These are phyloP conservation scores for Leptopilina syphax DNA, from an alignment of 2,888 invertebrate species.

Conservation along the genomic window DNA sequence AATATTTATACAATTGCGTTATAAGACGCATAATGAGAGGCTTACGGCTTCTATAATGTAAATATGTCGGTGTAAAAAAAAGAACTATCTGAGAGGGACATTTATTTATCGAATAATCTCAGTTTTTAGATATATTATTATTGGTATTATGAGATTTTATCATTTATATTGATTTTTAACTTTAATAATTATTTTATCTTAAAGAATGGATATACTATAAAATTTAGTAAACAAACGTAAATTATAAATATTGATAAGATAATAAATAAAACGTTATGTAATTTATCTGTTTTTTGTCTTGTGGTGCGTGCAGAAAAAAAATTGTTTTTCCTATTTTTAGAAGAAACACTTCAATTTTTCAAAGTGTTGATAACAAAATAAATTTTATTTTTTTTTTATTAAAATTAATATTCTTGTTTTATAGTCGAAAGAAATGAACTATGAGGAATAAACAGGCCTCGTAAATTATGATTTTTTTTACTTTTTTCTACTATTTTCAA, in stretches of 20 bases:
- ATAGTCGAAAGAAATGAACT: too few species aligned
- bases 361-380: too few species aligned
- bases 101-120: not conserved
- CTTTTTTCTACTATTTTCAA: too few species aligned
- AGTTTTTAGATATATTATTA: not conserved
- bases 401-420: too few species aligned
- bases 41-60: not conserved
- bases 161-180: conserved; percentile 1
- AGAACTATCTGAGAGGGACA: conserved; percentile 14
- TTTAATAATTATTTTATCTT: conserved; percentile 8
- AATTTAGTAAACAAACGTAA: not conserved
- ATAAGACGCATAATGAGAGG: not conserved
- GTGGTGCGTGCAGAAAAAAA: too few species aligned
- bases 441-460: too few species aligned
- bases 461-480: too few species aligned
- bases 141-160: conserved; percentile 8
- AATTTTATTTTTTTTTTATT: too few species aligned
- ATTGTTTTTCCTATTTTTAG: too few species aligned
- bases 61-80: conserved; percentile 13
- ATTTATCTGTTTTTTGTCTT: not conserved
- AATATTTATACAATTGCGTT: conserved; percentile 32
- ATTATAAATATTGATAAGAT: conserved; percentile 21
- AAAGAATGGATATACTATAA: conserved; percentile 8
- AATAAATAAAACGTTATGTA: not conserved
- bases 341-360: too few species aligned